Conservation (phyloP, 2,888 invertebrate species). For the Aquatica leii region DNA sequence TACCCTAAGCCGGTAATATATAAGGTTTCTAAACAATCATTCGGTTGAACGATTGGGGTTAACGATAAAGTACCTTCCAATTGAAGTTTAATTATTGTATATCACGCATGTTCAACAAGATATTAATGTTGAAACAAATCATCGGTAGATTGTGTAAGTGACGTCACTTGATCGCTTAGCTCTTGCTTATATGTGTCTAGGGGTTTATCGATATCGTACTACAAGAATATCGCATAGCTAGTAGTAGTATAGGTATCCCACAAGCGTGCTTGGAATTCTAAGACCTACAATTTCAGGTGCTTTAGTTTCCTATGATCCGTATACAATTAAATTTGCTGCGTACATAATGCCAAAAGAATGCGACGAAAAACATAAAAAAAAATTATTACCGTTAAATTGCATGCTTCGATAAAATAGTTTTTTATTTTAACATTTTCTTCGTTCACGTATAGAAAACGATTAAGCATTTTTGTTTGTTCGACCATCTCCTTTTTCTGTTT, state of each 20-base stretch:
- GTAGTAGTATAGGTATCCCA: constrained; percentile 28
- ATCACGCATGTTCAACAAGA: constrained; percentile 36
- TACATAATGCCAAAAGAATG: constrained; percentile 17
- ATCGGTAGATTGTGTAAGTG: constrained; percentile 18
- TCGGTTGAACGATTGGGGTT: constrained; percentile 29
- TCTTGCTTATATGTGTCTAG: constrained; percentile 28
- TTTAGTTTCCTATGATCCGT: constrained; percentile 22
- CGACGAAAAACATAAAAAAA: constrained; percentile 19
- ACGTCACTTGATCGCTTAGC: constrained; percentile 27
- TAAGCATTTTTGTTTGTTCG: constrained; percentile 26
- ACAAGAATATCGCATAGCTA: constrained; percentile 31
- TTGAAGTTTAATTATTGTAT: constrained; percentile 36
- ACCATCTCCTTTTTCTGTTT: constrained; percentile 14
- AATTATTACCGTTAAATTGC: constrained; percentile 21
- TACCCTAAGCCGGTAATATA: constrained; percentile 21
- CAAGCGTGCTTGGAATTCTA: constrained; percentile 33
- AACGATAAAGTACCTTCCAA: constrained; percentile 32
- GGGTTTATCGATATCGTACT: constrained; percentile 38
- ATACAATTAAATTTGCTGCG: constrained; percentile 23
- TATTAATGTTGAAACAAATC: constrained; percentile 30
- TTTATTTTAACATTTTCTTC: constrained; percentile 19
- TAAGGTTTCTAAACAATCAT: constrained; percentile 33
- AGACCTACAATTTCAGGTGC: constrained; percentile 27
- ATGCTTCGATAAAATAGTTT: constrained; percentile 21
- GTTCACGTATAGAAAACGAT: constrained; percentile 17